These are phyloP conservation scores for Theretra japonica DNA, from an alignment of 2,888 invertebrate species.

Conservation along the genomic window DNA sequence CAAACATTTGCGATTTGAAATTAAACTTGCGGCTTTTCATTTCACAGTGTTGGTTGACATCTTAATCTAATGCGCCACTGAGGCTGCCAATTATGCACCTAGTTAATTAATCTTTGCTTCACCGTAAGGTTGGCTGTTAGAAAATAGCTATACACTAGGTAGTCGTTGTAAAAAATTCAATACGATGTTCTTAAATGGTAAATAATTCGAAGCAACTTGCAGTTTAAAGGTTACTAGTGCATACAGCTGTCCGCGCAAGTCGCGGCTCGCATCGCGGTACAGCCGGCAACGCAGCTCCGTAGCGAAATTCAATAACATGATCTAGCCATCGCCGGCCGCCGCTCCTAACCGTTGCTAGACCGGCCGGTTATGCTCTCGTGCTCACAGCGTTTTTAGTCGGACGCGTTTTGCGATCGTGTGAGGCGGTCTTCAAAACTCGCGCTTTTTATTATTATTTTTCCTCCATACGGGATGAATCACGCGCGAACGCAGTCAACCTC, in stretches of 20 bases:
- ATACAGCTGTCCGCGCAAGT: conserved; percentile 22
- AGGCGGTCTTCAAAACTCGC: conserved; percentile 29
- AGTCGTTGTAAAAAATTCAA: not conserved
- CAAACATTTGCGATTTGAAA: too few species aligned
- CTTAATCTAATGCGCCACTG: too few species aligned
- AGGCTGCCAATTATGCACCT: too few species aligned
- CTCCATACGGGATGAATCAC: conserved; percentile 75
- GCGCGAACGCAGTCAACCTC: conserved; percentile 58
- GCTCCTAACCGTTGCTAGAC: conserved; percentile 34
- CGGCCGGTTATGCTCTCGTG: conserved; percentile 65
- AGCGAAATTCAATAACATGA: conserved; percentile 41
- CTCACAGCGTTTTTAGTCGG: conserved; percentile 45
- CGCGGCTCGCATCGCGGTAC: not conserved
- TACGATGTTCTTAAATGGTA: not conserved
- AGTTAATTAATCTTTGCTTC: too few species aligned
- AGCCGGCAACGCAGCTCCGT: conserved; percentile 1
- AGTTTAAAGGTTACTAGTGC: conserved; percentile 25
- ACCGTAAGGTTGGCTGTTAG: not conserved
- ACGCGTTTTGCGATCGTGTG: conserved; percentile 33
- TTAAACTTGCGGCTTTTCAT: too few species aligned
- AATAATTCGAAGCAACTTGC: conserved; percentile 6
- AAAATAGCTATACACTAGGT: not conserved
- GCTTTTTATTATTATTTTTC: conserved; percentile 57
- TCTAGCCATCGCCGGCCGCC: conserved; percentile 35
- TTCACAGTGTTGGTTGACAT: too few species aligned